These are phyloP conservation scores for Pogonocherus hispidulus DNA, from an alignment of 2,888 invertebrate species.

Conservation along the genomic window DNA sequence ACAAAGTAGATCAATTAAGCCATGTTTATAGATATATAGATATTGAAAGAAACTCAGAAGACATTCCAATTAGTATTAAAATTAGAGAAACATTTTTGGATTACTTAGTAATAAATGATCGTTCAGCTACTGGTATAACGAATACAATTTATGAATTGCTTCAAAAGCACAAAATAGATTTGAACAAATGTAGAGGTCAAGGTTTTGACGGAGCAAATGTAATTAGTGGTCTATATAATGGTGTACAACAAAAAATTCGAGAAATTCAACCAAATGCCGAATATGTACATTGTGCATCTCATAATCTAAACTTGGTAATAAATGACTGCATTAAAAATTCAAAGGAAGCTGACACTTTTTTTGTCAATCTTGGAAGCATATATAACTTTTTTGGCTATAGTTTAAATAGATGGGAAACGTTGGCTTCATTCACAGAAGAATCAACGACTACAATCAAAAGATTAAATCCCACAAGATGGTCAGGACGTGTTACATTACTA, in stretches of 20 bases:
- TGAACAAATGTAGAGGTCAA: constrained; percentile 48
- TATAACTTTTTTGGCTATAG: constrained; percentile 52
- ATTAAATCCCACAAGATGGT: constrained; percentile 59
- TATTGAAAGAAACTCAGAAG: constrained; percentile 38
- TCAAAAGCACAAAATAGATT: constrained; percentile 46
- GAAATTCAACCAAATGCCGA: constrained; percentile 40
- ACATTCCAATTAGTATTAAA: constrained; percentile 48
- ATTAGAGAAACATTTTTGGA: constrained; percentile 53
- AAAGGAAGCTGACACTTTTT: constrained; percentile 42
- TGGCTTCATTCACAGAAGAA: too few species aligned
- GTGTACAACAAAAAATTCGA: constrained; percentile 38
- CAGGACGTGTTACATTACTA: constrained; percentile 52
- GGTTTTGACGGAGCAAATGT: constrained; percentile 59
- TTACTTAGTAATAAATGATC: constrained; percentile 49
- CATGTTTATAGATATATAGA: constrained; percentile 45
- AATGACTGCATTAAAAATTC: constrained; percentile 49
- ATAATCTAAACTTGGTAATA: constrained; percentile 50
- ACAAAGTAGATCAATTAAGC: constrained; percentile 58
- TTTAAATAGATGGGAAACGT: constrained; percentile 55
- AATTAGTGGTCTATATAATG: constrained; percentile 53
- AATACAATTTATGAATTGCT: constrained; percentile 51
- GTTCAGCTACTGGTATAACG: constrained; percentile 52
- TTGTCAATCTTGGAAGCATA: constrained; percentile 45
- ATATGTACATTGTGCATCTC: constrained; percentile 46
- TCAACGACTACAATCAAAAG: constrained; percentile 35